Base-by-base conservation (phyloP, 2,797 vertebrate genomes). In the Avahi laniger region DNA sequence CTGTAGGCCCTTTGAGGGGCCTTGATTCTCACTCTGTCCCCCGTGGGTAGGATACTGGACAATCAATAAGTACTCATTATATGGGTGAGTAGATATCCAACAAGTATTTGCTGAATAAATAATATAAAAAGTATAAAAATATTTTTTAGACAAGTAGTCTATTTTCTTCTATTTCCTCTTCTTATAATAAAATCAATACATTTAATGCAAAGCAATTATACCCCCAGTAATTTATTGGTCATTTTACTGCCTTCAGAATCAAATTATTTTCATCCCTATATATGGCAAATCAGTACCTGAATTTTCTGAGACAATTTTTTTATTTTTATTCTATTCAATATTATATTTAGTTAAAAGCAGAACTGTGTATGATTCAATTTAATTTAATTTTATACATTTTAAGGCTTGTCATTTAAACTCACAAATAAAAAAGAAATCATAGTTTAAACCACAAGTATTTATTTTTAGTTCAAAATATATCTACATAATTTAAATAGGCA, bases 391-490 rank as follows among this genome's bases (percentile, higher is more conserved):
- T 86, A 33, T 86, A 57, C 15, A 63, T 65, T 48, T 70, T 59
- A 89, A 91, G 38, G 1, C 11, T 89, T 90, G 2, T 18, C 4
- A 52, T 92, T 81, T 93, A 93, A 94, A 50, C 20, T 89, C 38
- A 79, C 7, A 95, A 75, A 80, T 70, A 69, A 70, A 86, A 92
- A 38, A 81, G 12, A 70, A 88, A 81, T 69, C 9, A 30, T 46
- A 75, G 79, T 14, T 78, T 97, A 82, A 17, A 82, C 30, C 14
- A 65, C 54, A 13, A 72, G 11, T 52, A 72, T 75, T 86, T 72
- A 59, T 43, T 92, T 94, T 96, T 88, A 81, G 76, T 35, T 96
- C 22, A 80, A 92, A 95, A 57, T 91, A 24, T 78, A 87, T 76
- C 15, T 8, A 93, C 17, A 24, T 33, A 63, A 83, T 72, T 96